These are phyloP conservation scores for Pelagia noctiluca DNA, from an alignment of 30 jellyfish, hydroid and myxozoan species.

Conservation along the genomic window DNA sequence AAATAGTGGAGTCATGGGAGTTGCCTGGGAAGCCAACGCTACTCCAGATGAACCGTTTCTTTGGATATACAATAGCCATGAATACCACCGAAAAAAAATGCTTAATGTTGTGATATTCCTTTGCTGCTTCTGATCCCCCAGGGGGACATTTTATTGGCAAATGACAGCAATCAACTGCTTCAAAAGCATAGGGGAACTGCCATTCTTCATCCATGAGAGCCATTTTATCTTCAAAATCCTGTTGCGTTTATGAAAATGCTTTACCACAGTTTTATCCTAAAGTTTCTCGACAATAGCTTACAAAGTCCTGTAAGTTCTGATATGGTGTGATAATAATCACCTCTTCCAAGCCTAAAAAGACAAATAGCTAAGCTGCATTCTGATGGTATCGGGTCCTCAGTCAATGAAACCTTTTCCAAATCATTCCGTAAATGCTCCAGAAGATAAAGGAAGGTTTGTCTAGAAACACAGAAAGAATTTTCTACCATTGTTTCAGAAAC, in stretches of 20 bases:
- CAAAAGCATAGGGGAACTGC: background rate
- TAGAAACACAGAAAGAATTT: background rate
- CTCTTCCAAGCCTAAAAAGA: background rate
- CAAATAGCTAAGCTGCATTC: background rate
- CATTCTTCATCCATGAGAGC: conserved; percentile 1
- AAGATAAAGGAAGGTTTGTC: conserved; percentile 1
- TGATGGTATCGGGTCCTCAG: background rate
- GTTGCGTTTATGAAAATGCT: background rate
- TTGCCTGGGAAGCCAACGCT: background rate
- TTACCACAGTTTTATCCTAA: background rate
- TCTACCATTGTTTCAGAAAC: no score
- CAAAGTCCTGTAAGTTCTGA: background rate
- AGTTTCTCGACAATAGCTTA: background rate
- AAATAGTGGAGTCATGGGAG: background rate
- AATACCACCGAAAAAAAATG: no score
- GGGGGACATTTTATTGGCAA: background rate
- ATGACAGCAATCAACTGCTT: background rate
- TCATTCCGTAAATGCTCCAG: background rate
- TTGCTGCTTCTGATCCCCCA: no score
- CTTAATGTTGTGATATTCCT: no score
- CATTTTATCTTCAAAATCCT: background rate
- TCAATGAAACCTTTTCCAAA: background rate
- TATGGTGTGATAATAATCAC: background rate
- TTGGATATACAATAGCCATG: background rate
- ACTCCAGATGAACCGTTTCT: background rate